phyloP scores from a whole-genome alignment of 1,140 invertebrate species.

The Hypsibius dujardini region DNA sequence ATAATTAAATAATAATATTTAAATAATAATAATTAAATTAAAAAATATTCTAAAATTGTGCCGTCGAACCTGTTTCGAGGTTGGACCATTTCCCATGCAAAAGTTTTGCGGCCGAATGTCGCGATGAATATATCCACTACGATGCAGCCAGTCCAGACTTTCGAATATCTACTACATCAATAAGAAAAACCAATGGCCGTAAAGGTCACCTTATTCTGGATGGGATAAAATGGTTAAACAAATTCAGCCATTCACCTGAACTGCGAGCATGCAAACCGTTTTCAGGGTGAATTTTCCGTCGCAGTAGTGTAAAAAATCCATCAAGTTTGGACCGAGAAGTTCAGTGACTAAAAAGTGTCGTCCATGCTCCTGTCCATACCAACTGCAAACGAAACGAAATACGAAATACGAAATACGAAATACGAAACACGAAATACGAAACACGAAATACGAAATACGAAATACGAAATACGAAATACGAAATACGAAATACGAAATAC shows the following conservation, averaged over 20 bases:
- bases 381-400: background rate
- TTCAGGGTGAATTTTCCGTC: background rate
- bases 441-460: too few species aligned
- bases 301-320: constrained; percentile 12
- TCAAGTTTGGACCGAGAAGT: background rate
- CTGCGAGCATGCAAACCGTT: constrained; percentile 9
- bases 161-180: constrained; percentile 18
- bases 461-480: too few species aligned
- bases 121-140: constrained; percentile 1
- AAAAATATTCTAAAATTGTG: background rate
- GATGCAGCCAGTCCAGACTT: constrained; percentile 6
- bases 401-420: too few species aligned
- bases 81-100: background rate
- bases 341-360: constrained; percentile 6
- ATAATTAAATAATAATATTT: too few species aligned
- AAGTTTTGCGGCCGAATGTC: constrained; percentile 11
- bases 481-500: too few species aligned
- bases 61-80: background rate
- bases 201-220: background rate
- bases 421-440: too few species aligned
- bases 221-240: background rate
- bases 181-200: background rate
- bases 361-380: constrained; percentile 4
- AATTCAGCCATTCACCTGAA: background rate
- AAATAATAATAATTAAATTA: background rate